Evolutionary conservation across 2,113 vertebrate genomes (phyloP), one percentile per base, ranked within the genome.

Genomic region (Odobenus rosmarus): DNA sequence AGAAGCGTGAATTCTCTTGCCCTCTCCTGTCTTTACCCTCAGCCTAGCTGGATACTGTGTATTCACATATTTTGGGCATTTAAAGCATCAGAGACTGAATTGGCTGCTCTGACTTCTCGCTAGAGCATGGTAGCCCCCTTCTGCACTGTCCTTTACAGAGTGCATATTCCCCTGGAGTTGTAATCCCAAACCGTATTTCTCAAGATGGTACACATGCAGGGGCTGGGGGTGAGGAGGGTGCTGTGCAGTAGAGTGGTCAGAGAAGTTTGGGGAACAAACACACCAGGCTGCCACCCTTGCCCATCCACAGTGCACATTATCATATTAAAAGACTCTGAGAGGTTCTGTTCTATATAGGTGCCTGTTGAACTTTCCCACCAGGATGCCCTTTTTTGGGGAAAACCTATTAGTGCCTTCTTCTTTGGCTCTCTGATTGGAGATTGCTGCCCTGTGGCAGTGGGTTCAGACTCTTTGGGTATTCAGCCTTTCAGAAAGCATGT

Each of bases 181-280:
- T 64, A 24, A 11, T 18, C 57, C 39, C 55, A 67, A 10, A 18
- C 24, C 33, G 14, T 36, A 4, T 23, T 59, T 83, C 15, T 55
- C 31, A 42, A 55, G 90, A 16, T 49, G 46, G 80, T 7, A 5
- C 42, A 36, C 14, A 16, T 53, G 28, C 8, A 4, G 18, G 8
- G 67, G 18, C 16, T n/a, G 13, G 16, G 23, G 5, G 1, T n/a
- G 2, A 0, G 4, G 42, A 14, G 0, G 46, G 11, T 19, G 64
- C 8, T 4, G 4, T 31, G 15, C 31, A 1, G 4, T 36, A 24
- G 28, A 61, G 26, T 10, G 24, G 26, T 26, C 51, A 9, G 24
- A 33, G 10, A 36, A 26, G 55, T 64, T 71, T 19, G 26, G n/a
- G 12, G 69, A 55, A 15, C 11, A 36, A 24, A 16, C n/a, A 28